Evolutionary conservation across 2,113 vertebrate genomes (phyloP), one percentile per base, ranked within the genome.

Genomic region (Archilochus colubris): DNA sequence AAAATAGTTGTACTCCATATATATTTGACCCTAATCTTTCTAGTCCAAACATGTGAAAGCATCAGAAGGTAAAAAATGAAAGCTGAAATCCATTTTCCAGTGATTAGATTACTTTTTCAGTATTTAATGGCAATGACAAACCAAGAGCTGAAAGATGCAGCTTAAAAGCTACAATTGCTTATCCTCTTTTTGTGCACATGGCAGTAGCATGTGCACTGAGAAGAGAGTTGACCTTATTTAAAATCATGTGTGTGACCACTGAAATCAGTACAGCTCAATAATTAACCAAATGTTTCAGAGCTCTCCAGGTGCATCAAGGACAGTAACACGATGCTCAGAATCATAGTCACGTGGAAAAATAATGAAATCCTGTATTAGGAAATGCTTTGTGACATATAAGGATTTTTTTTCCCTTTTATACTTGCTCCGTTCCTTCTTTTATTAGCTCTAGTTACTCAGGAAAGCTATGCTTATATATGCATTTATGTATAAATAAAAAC

Each of bases 1-100:
- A 74, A 89, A 91, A 44, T 21, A 64, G 17, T 78, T 80, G 77
- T 67, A 70, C 57, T 86, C 55, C 18, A 14, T 73, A 48, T 58
- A 17, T 82, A 44, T 84, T 75, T 94, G 82, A 91, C 78, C 53
- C 33, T 88, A 82, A 89, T 93, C 76, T 89, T 89, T 91, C 82
- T 48, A 82, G 61, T 64, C 69, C 73, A 58, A 76, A 75, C 53
- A 83, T 6, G 9, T 77, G 76, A 87, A 92, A 82, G 43, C 82
- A 92, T 74, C 72, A 76, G 55, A 88, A 93, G 69, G 68, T 84
- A 88, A 92, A 91, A 93, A 95, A 61, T 57, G 27, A 88, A 87
- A 91, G 54, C 72, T 91, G 51, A 86, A 86, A 93, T 93, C 76
- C 48, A 81, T 86, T 84, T 91, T 62, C 83, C 21, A 10, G 28